Base-by-base conservation (phyloP, 2,113 vertebrate species). In the Gyps fulvus region DNA sequence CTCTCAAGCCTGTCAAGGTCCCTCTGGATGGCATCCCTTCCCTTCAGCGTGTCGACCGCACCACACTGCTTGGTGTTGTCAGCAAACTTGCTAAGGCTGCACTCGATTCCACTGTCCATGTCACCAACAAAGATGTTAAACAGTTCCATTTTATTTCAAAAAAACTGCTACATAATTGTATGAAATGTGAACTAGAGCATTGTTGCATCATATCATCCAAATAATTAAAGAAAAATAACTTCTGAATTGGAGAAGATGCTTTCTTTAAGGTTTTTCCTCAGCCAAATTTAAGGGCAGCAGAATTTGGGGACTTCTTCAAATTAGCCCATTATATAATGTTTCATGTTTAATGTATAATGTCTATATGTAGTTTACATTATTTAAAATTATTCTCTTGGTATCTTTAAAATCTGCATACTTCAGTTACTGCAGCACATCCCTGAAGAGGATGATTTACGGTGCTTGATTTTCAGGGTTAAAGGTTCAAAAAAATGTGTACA, bases 191-290 rank as follows among this genome's bases (percentile, higher is more conserved):
- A 58, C 40, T 58, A 32, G 38, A 78, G 50, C 78, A 90, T 19
- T 63, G 31, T 26, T 84, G 22, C 19, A 73, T 89, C 70, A 27
- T 71, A 71, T 87, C 70, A 45, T 62, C 49, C 38, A 90, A 81
- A 67, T 69, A 59, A 90, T 92, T 92, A 86, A 89, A 45, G 87
- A 82, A 88, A 90, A 92, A 93, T 80, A 29, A 74, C 29, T 94
- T 91, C 57, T 67, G 34, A 83, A 78, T 91, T 71, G 87, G 43
- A 90, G 42, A 90, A 66, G 89, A 54, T 50, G 6, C 4, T 78
- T 62, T 58, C 23, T 50, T 86, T 63, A 74, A 66, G 34, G 18
- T n/a, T 80, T 89, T 80, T 76, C 21, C 45, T 58, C 25, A 45
- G 38, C 11, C 49, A 82, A 10, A 86, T 66, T 66, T 86, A 74